Conservation (phyloP, 2,888 invertebrate genomes). For the Plagiodera versicolora region DNA sequence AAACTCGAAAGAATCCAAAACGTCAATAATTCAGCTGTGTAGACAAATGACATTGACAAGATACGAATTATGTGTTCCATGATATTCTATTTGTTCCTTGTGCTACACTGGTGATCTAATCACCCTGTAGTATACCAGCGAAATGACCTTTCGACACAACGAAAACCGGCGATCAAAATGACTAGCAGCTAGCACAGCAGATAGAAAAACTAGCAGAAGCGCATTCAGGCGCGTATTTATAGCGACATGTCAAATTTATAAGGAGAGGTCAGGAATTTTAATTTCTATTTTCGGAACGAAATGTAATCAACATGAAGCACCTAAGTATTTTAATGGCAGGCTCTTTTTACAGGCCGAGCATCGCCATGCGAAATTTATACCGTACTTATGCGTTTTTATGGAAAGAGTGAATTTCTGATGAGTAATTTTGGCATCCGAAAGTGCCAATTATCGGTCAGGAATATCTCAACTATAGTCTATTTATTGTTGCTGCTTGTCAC, state of each 20-base stretch:
- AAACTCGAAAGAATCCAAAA: too few species aligned
- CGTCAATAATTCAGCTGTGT: too few species aligned
- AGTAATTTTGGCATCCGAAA: too few species aligned
- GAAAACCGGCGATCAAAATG: background rate
- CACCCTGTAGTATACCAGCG: background rate
- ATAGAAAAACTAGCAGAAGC: conserved; percentile 5
- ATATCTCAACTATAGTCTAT: too few species aligned
- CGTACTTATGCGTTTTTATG: conserved; percentile 11
- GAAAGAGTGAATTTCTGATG: too few species aligned
- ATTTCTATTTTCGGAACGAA: conserved; percentile 43
- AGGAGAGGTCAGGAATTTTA: conserved; percentile 44
- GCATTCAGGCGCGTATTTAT: conserved; percentile 40
- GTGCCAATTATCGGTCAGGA: too few species aligned
- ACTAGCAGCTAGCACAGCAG: background rate
- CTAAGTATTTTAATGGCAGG: conserved; percentile 35
- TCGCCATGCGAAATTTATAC: conserved; percentile 12
- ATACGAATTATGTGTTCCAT: too few species aligned
- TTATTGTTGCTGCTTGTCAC: too few species aligned
- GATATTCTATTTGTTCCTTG: too few species aligned
- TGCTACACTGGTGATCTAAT: background rate
- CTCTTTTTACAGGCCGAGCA: conserved; percentile 5
- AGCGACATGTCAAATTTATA: conserved; percentile 43
- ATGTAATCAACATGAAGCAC: conserved; percentile 40
- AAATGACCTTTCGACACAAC: background rate
- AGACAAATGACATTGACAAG: too few species aligned